phyloP scores from a whole-genome alignment of 2,797 vertebrate species.

The Crossoptilon crossoptilon region DNA sequence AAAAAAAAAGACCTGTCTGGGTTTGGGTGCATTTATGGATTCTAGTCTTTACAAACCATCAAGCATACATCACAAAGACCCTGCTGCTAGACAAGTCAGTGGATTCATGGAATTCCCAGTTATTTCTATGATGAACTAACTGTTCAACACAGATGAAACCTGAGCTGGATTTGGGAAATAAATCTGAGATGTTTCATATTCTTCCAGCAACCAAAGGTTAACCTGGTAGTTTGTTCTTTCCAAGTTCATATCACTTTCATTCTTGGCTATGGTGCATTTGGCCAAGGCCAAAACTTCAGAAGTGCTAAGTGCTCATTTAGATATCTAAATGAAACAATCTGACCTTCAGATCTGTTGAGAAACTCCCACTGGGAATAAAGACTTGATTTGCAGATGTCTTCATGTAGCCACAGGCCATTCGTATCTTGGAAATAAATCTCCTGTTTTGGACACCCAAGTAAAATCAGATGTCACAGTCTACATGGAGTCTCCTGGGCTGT shows the following conservation, averaged over 20 bases:
- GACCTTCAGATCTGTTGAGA: background rate
- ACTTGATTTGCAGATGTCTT: background rate
- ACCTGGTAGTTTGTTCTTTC: conserved; percentile 8
- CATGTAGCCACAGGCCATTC: background rate
- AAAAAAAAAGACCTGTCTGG: background rate
- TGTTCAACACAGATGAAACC: background rate
- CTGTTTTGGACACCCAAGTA: background rate
- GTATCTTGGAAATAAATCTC: background rate
- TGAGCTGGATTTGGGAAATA: background rate
- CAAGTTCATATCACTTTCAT: background rate
- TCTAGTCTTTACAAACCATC: background rate
- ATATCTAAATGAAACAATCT: background rate
- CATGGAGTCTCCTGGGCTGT: rapidly evolving
- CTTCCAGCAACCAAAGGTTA: background rate
- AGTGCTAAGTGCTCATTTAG: background rate
- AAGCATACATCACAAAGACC: background rate
- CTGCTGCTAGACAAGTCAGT: background rate
- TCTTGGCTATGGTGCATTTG: background rate
- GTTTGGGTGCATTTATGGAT: background rate
- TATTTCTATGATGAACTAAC: background rate
- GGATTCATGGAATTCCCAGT: background rate
- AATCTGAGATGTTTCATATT: conserved; percentile 5
- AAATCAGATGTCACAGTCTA: background rate
- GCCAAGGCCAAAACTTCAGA: background rate
- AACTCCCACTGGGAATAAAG: background rate